Percentiles rank a stretch among this genome's conserved stretches.
Evolutionary conservation across 2,797 vertebrate genomes (phyloP).

Genomic region (Simalia tracyae): DNA sequence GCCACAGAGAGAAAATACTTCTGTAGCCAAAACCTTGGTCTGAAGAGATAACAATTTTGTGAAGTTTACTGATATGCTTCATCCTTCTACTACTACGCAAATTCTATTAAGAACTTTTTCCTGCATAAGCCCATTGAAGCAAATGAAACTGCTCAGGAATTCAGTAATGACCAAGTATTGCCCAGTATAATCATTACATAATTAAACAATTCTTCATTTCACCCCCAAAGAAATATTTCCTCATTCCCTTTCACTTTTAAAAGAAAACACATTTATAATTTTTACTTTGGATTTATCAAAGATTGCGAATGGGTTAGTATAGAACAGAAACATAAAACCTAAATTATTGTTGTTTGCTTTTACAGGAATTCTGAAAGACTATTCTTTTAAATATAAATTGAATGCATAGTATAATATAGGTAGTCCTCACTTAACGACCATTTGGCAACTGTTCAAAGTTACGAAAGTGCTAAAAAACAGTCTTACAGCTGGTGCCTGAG

Average conservation of each 20-base stretch:
- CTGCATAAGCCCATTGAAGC: not conserved
- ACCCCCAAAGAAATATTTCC: not conserved
- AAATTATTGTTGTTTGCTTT: not conserved
- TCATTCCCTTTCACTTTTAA: not conserved
- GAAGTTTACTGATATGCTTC: not conserved
- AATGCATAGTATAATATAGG: not conserved
- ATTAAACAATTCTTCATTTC: slow-evolving; percentile 10
- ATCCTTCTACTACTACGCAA: not conserved
- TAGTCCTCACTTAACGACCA: no score
- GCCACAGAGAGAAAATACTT: not conserved
- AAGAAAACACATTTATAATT: not conserved
- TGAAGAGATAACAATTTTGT: not conserved
- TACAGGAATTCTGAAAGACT: not conserved
- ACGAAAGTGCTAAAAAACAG: no score
- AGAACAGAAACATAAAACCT: not conserved
- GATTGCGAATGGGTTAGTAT: not conserved
- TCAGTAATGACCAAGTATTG: not conserved
- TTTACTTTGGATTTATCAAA: not conserved
- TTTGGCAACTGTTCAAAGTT: no score
- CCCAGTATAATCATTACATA: not conserved
- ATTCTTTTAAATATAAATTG: not conserved
- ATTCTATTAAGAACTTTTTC: not conserved
- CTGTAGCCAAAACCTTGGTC: no score
- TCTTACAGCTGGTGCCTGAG: no score
- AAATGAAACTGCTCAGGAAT: not conserved